These are phyloP conservation scores for Spea multiplicata DNA, from an alignment of 2,113 vertebrate genomes.

Conservation along the genomic window DNA sequence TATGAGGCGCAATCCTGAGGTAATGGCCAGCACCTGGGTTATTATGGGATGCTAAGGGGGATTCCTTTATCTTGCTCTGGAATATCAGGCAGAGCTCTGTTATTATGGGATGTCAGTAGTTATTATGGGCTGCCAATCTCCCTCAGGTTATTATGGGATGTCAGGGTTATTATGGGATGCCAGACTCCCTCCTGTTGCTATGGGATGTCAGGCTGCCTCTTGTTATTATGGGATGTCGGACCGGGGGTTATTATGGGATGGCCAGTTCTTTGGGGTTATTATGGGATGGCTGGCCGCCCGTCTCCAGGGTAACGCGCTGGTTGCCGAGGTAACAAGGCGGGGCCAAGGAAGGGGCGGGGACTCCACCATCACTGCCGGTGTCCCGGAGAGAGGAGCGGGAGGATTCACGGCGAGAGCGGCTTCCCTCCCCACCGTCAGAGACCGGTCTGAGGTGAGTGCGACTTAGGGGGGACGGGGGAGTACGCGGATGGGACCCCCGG, in stretches of 20 bases:
- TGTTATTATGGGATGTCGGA: slow-evolving; percentile 53
- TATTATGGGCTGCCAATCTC: neutral
- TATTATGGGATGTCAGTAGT: slow-evolving; percentile 56
- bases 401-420: slow-evolving; percentile 56
- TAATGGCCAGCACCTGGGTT: slow-evolving; percentile 60
- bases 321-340: slow-evolving; percentile 50
- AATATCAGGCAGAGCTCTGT: slow-evolving; percentile 34
- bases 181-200: slow-evolving; percentile 56
- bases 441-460: slow-evolving; percentile 48
- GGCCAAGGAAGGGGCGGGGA: slow-evolving; percentile 24
- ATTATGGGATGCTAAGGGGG: slow-evolving; percentile 58
- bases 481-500: slow-evolving; percentile 1
- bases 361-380: slow-evolving; percentile 48
- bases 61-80: slow-evolving; percentile 49
- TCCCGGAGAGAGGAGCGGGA: slow-evolving; percentile 34
- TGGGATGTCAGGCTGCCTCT: slow-evolving; percentile 25
- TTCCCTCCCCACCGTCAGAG: slow-evolving; percentile 35
- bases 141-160: slow-evolving; percentile 50
- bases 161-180: slow-evolving; percentile 65
- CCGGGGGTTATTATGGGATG: slow-evolving; percentile 67
- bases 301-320: slow-evolving; percentile 66
- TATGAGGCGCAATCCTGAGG: slow-evolving; percentile 71
- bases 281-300: slow-evolving; percentile 67
- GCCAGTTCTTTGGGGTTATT: slow-evolving; percentile 54
- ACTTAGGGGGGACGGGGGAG: slow-evolving; percentile 7